A percentile compares a stretch with the other conserved stretches of the same genome.
Evolutionary conservation across 2,888 invertebrate genomes (phyloP).

Genomic region (Chesias legatella): DNA sequence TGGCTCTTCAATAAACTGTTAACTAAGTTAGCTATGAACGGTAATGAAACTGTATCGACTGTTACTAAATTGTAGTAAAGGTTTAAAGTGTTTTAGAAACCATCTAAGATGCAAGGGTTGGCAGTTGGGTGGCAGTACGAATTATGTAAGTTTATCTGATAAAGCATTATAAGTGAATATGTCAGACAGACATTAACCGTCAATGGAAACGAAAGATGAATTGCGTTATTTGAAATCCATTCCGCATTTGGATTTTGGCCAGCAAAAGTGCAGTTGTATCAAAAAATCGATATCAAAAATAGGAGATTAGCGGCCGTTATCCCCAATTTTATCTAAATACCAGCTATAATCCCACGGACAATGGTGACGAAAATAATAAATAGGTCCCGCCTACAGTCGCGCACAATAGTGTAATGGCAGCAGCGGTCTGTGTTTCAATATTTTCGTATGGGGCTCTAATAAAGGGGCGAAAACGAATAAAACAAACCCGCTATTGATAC

Average conservation of each 20-base stretch:
- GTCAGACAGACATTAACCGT: too few species aligned
- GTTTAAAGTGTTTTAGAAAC: too few species aligned
- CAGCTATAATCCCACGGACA: slow-evolving; percentile 71
- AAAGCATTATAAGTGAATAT: too few species aligned
- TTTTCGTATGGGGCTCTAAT: slow-evolving; percentile 70
- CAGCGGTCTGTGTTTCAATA: slow-evolving; percentile 55
- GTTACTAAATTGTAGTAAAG: too few species aligned
- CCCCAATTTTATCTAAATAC: slow-evolving; percentile 80
- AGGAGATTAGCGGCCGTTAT: slow-evolving; percentile 72
- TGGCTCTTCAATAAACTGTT: too few species aligned
- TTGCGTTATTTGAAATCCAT: background rate
- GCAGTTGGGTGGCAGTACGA: too few species aligned
- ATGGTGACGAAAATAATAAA: slow-evolving; percentile 80
- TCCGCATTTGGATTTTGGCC: slow-evolving; percentile 3
- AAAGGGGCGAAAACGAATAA: slow-evolving; percentile 57
- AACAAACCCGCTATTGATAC: slow-evolving; percentile 68
- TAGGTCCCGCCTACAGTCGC: slow-evolving; percentile 61
- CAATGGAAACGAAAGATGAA: too few species aligned
- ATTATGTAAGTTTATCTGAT: too few species aligned
- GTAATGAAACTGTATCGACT: too few species aligned
- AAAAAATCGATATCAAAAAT: slow-evolving; percentile 65
- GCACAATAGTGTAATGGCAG: slow-evolving; percentile 32
- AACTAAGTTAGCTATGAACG: too few species aligned
- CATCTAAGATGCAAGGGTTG: too few species aligned
- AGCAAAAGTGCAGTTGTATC: slow-evolving; percentile 24